A percentile compares a stretch with the other conserved stretches of the same genome.
These are phyloP conservation scores for Reticulitermes lucifugus DNA, from an alignment of 2,888 invertebrate genomes.

Conservation along the genomic window DNA sequence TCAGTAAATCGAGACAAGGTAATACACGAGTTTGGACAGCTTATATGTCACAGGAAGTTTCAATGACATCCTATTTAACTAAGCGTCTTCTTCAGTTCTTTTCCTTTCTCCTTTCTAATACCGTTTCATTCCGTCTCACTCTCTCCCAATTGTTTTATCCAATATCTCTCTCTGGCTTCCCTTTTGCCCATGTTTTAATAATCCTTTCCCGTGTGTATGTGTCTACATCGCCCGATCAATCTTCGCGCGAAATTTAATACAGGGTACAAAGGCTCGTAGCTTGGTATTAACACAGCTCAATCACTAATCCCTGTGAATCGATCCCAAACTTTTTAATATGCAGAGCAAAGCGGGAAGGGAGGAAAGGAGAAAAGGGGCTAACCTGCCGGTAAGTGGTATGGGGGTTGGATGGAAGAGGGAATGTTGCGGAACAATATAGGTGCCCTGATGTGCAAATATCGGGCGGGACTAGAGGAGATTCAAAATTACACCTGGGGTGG, in stretches of 20 bases:
- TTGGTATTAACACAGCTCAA: slow-evolving; percentile 48
- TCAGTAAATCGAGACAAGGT: too few species aligned
- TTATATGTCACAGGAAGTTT: not conserved
- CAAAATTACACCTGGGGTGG: slow-evolving; percentile 42
- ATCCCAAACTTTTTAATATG: slow-evolving; percentile 51
- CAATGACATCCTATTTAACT: not conserved
- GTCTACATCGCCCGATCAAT: slow-evolving; percentile 44
- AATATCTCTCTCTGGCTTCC: slow-evolving; percentile 37
- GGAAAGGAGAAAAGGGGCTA: slow-evolving; percentile 23
- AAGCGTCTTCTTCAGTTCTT: not conserved
- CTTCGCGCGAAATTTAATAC: slow-evolving; percentile 51
- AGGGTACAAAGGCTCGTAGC: slow-evolving; percentile 46
- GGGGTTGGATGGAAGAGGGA: not conserved
- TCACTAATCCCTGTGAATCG: slow-evolving; percentile 50
- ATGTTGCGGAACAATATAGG: slow-evolving; percentile 40
- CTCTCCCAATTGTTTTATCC: slow-evolving; percentile 32
- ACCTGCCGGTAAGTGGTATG: not conserved
- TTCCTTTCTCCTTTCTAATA: slow-evolving; percentile 10
- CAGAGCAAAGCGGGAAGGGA: slow-evolving; percentile 35
- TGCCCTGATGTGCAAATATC: slow-evolving; percentile 42
- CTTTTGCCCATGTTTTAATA: slow-evolving; percentile 47
- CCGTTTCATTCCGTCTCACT: slow-evolving; percentile 11
- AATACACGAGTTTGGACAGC: too few species aligned
- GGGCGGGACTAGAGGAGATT: slow-evolving; percentile 28
- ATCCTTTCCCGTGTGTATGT: slow-evolving; percentile 37